Conservation (phyloP, 2,797 vertebrate species). For the Urocyon cinereoargenteus region DNA sequence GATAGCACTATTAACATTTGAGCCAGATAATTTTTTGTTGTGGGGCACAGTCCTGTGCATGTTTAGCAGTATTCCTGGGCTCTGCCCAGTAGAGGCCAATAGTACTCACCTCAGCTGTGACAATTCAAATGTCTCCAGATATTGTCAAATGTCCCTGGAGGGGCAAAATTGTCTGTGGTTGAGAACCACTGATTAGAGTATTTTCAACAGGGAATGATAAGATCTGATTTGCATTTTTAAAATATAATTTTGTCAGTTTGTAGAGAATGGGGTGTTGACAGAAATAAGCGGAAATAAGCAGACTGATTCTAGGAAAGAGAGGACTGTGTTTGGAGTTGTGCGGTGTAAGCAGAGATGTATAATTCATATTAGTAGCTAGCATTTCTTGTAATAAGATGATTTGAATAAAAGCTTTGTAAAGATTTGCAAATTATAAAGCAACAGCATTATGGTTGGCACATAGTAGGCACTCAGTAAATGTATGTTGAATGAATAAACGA, state of each 20-base stretch:
- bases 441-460: not conserved
- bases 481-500: not conserved
- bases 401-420: not conserved
- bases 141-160: not conserved
- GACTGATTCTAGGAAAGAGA: not conserved
- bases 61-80: not conserved
- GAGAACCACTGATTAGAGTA: not conserved
- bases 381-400: not conserved
- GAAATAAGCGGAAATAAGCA: not conserved
- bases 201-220: not conserved
- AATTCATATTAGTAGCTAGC: not conserved
- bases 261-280: not conserved
- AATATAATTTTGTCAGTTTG: not conserved
- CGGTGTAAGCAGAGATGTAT: not conserved
- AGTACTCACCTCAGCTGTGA: not conserved
- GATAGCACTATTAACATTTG: not conserved
- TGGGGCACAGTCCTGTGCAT: too few relatives aligned
- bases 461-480: not conserved
- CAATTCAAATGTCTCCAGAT: not conserved
- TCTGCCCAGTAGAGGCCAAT: not conserved
- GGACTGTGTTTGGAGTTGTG: not conserved
- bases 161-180: not conserved
- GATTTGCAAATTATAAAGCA: not conserved
- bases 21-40: not conserved
- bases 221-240: not conserved